Conservation (phyloP, 2,888 invertebrate species). For the Oscheius sp. region DNA sequence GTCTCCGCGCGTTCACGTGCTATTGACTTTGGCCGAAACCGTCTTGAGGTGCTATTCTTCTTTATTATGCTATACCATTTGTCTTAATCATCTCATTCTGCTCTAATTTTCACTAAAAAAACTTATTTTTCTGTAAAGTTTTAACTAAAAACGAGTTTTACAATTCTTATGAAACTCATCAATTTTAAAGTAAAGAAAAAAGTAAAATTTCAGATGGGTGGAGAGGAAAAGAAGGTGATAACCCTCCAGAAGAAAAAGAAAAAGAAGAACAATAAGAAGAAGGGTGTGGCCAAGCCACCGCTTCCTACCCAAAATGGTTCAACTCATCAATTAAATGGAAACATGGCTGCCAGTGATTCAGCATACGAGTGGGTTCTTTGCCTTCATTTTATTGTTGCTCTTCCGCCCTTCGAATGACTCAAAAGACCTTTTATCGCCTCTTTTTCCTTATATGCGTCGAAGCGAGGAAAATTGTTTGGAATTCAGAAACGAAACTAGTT, state of each 20-base stretch:
- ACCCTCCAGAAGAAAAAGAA: conserved; percentile 60
- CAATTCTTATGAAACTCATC: too few relatives aligned
- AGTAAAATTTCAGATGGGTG: conserved; percentile 33
- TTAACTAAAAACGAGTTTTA: not conserved
- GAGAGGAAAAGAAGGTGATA: conserved; percentile 52
- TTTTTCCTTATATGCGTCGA: not conserved
- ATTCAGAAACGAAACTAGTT: not conserved
- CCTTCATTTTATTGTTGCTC: not conserved
- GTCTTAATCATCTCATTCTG: not conserved
- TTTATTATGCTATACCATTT: not conserved
- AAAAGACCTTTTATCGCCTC: not conserved
- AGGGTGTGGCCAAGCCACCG: conserved; percentile 15
- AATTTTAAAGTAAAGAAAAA: too few relatives aligned
- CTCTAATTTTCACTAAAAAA: not conserved
- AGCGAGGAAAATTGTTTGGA: too few relatives aligned
- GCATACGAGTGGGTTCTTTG: conserved; percentile 14
- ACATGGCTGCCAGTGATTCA: not conserved
- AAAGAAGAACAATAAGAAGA: conserved; percentile 60
- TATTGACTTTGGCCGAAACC: not conserved
- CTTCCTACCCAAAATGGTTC: conserved; percentile 3
- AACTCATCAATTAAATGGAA: not conserved
- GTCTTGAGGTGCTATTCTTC: not conserved
- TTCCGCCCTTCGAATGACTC: too few relatives aligned
- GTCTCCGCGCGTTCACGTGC: not conserved
- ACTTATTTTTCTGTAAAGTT: too few relatives aligned